Evolutionary conservation across 2,113 vertebrate genomes (phyloP), one percentile per base, ranked within the genome.

Genomic region (Electrona antarctica): DNA sequence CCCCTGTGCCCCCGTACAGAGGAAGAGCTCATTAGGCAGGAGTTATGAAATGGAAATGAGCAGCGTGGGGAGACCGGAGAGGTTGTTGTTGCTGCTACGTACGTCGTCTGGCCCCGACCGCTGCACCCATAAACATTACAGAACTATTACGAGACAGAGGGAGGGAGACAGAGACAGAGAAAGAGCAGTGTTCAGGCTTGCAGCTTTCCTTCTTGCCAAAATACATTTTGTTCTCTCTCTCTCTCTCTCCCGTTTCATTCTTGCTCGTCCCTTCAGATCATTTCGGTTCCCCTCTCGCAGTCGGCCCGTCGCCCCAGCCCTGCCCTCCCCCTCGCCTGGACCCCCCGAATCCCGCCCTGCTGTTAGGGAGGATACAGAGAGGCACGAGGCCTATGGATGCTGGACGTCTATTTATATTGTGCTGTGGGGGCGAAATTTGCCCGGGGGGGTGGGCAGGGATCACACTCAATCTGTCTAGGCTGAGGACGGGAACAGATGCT

Each of bases 171-270:
- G 54, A 56, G 54, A n/a, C n/a, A 68, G 8, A 63, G 47, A 46
- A 29, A 61, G 28, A 59, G 67, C 60, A 80, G 47, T 70, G 79
- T 78, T 77, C 67, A 65, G 73, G 69, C 71, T 77, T 69, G 67
- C 58, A 52, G 66, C 73, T 87, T 90, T 76, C 1, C 77, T 88
- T 78, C 70, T 83, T 89, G 83, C 67, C 80, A 86, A 76, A 80
- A 78, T 49, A 81, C 82, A 76, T 77, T 82, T 70, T 77, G 87
- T 86, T 88, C 83, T 88, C 83, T 76, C 68, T 82, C 49, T 68
- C 51, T 68, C 51, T 57, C 60, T 78, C 33, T 12, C 66, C 21
- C 51, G 45, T 58, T 65, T 78, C 68, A 56, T 64, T 71, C 46
- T 54, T 9, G 49, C 54, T 52, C 28, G 54, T 28, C 7, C 8